phyloP scores from a whole-genome alignment of 1,140 invertebrate species.

The Drosophila eugracilis region DNA sequence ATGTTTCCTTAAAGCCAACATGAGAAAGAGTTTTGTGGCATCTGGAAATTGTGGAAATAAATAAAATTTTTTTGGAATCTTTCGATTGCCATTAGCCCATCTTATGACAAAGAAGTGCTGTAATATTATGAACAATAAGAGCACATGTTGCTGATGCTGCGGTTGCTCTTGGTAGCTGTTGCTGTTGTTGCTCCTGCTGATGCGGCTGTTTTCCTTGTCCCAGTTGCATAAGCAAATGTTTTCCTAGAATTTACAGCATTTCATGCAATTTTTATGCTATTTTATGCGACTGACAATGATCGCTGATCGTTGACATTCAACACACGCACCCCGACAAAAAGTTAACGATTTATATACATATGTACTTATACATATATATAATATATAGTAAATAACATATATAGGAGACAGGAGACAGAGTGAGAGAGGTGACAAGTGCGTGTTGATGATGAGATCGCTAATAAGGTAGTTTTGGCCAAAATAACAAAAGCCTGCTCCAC shows the following conservation, averaged over 20 bases:
- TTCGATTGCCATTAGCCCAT: too few relatives aligned
- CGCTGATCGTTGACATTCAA: conserved; percentile 68
- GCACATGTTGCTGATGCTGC: not conserved
- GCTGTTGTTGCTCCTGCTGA: conserved; percentile 9
- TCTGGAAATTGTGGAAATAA: not conserved
- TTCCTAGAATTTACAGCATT: conserved; percentile 75
- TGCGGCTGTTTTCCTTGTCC: conserved; percentile 60
- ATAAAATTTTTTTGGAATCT: not conserved
- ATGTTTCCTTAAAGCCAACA: too few relatives aligned
- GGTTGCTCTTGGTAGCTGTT: not conserved
- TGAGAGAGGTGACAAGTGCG: conserved; percentile 12
- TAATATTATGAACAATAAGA: too few relatives aligned
- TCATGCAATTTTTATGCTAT: conserved; percentile 58
- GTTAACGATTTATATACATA: too few relatives aligned
- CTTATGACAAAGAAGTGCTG: too few relatives aligned
- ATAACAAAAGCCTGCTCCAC: conserved; percentile 32
- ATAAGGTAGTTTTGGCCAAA: conserved; percentile 74
- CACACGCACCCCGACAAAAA: conserved; percentile 35
- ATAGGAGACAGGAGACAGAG: not conserved
- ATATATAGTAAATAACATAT: too few relatives aligned
- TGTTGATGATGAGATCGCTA: conserved; percentile 55
- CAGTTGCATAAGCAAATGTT: conserved; percentile 67
- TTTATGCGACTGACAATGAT: conserved; percentile 70
- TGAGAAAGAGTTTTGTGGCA: not conserved
- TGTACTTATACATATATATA: too few relatives aligned